phyloP scores from a whole-genome alignment of 2,888 invertebrate species.

The Acanthosepion lycidas region DNA sequence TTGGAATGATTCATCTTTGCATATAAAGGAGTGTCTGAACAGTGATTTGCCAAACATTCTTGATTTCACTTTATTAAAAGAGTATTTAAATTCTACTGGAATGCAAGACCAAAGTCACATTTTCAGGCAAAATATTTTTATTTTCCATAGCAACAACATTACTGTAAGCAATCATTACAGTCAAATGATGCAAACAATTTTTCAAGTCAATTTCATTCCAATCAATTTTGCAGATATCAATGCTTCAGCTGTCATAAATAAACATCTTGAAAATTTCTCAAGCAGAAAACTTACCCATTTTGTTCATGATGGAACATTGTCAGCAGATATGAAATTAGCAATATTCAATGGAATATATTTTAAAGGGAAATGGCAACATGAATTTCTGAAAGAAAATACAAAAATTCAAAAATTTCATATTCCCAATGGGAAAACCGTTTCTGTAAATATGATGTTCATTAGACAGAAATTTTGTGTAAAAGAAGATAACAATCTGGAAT shows the following conservation, averaged over 20 bases:
- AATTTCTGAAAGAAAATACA: not conserved
- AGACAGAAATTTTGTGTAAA: not conserved
- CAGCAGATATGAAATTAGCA: not conserved
- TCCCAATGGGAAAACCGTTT: not conserved
- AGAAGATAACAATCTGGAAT: not conserved
- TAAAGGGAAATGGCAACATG: not conserved
- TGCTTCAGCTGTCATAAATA: not conserved
- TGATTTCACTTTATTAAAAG: not conserved
- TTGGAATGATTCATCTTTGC: not conserved
- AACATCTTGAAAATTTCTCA: not conserved
- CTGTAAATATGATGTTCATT: not conserved
- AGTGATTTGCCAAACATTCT: not conserved
- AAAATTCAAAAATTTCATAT: not conserved
- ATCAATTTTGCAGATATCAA: not conserved
- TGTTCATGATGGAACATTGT: not conserved
- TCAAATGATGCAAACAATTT: not conserved
- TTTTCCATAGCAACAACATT: not conserved
- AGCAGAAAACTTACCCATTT: not conserved
- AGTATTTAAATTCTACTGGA: not conserved
- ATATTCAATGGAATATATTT: constrained; percentile 33
- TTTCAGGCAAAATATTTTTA: not conserved
- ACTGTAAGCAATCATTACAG: not conserved
- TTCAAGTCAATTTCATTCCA: not conserved
- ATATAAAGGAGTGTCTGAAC: not conserved
- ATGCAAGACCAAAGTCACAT: not conserved